Base-by-base conservation (phyloP, 2,888 invertebrate genomes). In the Aporophyla nigra region DNA sequence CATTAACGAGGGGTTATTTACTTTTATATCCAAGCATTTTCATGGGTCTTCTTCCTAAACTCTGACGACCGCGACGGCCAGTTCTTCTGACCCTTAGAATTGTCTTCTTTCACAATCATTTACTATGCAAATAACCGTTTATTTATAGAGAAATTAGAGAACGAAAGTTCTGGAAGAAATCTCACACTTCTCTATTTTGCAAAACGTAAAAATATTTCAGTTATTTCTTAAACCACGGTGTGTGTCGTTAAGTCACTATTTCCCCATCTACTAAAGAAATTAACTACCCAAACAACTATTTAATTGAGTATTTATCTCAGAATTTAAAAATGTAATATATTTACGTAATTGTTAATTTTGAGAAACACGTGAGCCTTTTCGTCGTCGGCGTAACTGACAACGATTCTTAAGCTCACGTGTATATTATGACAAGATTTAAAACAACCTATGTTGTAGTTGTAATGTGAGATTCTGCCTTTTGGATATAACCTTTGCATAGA, bases 401-500 rank as follows among this genome's bases (percentile, higher is more conserved):
- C 19, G 19, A 61, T 78, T 24, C 49, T 43, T 24, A 33, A 54
- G 14, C n/a, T 58, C 58, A 43, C 69, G 54, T 59, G 49, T 63
- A 33, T 16, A 56, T 5, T 16, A 51, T 59, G 33, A 46, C 79
- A 65, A 40, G 40, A 75, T 80, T 53, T 63, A 49, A 33, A 49
- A 19, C 56, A 58, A 59, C 24, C 19, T 27, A 51, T 59, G 7
- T 59, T 59, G 63, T 56, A 53, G 27, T 58, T 27, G 9, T 59
- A 67, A 72, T 72, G 51, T 56, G 21, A 77, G 2, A 75, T 58
- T 71, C 67, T 56, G 46, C 49, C 10, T 53, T 63, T 81, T 63
- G 16, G 16, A 66, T 49, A 12, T 71, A 62, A 80, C 54, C 68
- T 82, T 78, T 73, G 72, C 24, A 78, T 78, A 71, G 24, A 67